These are phyloP conservation scores for Macrotis lagotis DNA, from an alignment of 2,113 vertebrate genomes.

Conservation along the genomic window DNA sequence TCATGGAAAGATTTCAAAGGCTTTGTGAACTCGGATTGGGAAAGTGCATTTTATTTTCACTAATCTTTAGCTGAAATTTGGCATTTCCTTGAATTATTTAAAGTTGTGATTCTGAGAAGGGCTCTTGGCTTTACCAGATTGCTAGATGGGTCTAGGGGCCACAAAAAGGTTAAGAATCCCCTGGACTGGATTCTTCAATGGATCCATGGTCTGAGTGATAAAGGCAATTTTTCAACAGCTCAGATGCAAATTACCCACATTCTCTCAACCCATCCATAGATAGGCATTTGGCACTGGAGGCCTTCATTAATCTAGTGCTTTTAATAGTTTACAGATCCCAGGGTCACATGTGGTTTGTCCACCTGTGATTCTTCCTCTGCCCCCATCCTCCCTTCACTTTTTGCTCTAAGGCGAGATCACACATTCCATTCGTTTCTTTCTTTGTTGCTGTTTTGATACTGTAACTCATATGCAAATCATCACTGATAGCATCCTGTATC, in stretches of 20 bases:
- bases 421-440: background rate
- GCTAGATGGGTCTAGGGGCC: background rate
- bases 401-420: background rate
- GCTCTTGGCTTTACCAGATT: background rate
- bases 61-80: background rate
- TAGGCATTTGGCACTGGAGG: background rate
- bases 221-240: background rate
- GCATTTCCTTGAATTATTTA: background rate
- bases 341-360: background rate
- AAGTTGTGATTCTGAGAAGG: background rate
- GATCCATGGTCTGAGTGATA: background rate
- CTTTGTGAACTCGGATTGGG: background rate
- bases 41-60: background rate
- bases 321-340: background rate
- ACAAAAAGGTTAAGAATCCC: background rate
- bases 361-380: background rate
- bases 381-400: background rate
- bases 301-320: background rate
- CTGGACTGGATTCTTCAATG: background rate
- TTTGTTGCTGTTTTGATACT: background rate
- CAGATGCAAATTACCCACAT: background rate
- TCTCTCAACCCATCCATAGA: background rate
- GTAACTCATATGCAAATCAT: background rate
- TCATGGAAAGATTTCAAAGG: background rate
- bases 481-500: background rate